phyloP scores from a whole-genome alignment of 35 echinoderm and acorn worm species.

The Lytechinus variegatus region DNA sequence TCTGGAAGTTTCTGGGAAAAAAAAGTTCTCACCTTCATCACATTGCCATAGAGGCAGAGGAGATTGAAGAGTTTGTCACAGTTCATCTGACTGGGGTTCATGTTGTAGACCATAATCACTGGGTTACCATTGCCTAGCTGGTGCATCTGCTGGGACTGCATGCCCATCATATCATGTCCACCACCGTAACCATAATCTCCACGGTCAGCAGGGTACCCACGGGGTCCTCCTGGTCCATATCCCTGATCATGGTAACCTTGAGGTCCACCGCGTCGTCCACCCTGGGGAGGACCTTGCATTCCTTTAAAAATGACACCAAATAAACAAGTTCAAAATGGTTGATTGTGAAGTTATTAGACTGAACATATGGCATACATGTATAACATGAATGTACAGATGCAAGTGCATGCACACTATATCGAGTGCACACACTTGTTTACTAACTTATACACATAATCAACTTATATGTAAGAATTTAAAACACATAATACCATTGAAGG shows the following conservation, averaged over 20 bases:
- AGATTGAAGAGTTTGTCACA: conserved; percentile 98
- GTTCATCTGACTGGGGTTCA: conserved; percentile 94
- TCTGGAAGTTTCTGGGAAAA: no score
- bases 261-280: conserved; percentile 9
- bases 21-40: conserved; percentile 71
- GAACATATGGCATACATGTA: neutral
- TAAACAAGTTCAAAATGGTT: neutral
- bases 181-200: conserved; percentile 61
- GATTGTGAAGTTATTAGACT: neutral
- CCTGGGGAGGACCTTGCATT: conserved; percentile 71
- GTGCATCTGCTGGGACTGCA: conserved; percentile 70
- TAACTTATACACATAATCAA: no score
- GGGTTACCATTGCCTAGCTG: conserved; percentile 75
- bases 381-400: neutral
- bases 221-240: conserved; percentile 42
- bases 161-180: conserved; percentile 70
- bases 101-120: conserved; percentile 94
- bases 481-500: no score
- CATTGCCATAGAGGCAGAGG: conserved; percentile 96
- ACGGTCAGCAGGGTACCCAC: conserved; percentile 53
- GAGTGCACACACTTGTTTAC: no score
- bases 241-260: conserved; percentile 43
- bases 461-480: no score
- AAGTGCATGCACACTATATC: no score
- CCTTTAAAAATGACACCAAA: neutral